These are phyloP conservation scores for Magallana gigas DNA, from an alignment of 1,140 invertebrate species.

Conservation along the genomic window DNA sequence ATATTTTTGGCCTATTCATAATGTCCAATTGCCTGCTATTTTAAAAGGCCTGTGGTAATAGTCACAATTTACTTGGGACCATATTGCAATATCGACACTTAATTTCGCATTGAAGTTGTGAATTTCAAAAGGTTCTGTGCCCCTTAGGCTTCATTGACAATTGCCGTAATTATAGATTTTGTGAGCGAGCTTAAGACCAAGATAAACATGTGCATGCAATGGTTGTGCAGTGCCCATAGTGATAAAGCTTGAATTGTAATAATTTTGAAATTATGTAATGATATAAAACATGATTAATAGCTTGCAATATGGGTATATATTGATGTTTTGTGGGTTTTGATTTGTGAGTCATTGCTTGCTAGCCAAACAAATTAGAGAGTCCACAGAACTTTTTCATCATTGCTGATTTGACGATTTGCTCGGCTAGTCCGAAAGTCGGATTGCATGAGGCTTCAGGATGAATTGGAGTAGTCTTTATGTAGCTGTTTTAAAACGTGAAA, in stretches of 20 bases:
- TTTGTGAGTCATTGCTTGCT: slow-evolving; percentile 26
- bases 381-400: background rate
- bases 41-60: slow-evolving; percentile 20
- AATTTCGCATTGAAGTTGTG: slow-evolving; percentile 21
- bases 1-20: background rate
- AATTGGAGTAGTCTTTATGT: background rate
- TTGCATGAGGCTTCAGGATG: background rate
- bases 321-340: slow-evolving; percentile 15
- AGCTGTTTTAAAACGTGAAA: slow-evolving; percentile 5
- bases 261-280: slow-evolving; percentile 39
- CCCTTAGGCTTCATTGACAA: slow-evolving; percentile 14
- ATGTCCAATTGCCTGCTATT: slow-evolving; percentile 10
- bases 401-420: background rate
- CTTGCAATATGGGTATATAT: slow-evolving; percentile 24
- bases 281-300: slow-evolving; percentile 37
- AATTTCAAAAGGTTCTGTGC: slow-evolving; percentile 15
- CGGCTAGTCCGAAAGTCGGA: background rate
- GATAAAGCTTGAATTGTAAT: background rate
- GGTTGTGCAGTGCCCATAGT: slow-evolving; percentile 18
- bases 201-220: slow-evolving; percentile 24
- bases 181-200: background rate
- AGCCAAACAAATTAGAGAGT: background rate
- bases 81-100: slow-evolving; percentile 2
- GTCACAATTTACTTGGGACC: background rate
- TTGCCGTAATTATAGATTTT: slow-evolving; percentile 33